phyloP scores from a whole-genome alignment of 2,797 vertebrate genomes.

The Benthosema pterotum region DNA sequence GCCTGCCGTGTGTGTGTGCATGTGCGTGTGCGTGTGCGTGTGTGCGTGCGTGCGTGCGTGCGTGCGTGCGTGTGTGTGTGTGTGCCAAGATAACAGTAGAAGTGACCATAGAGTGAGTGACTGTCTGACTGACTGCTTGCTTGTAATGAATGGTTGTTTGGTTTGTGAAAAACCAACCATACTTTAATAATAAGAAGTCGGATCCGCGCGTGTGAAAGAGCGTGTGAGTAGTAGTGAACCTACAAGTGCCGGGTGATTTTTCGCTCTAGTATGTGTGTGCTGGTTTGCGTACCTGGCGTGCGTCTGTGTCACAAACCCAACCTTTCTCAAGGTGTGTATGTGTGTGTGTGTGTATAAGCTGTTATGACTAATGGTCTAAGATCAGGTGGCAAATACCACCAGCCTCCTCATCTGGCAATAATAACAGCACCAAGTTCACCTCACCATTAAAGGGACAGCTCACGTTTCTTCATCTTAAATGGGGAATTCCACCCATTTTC shows the following conservation, averaged over 20 bases:
- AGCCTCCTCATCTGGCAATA: slow-evolving; percentile 21
- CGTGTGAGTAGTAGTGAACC: not conserved
- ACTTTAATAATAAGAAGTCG: too few species aligned
- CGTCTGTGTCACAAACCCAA: slow-evolving; percentile 31
- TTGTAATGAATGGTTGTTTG: too few species aligned
- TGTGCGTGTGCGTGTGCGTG: slow-evolving; percentile 16
- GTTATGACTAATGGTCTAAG: slow-evolving; percentile 40
- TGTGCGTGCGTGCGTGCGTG: slow-evolving; percentile 2
- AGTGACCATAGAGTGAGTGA: too few species aligned
- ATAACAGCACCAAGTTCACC: slow-evolving; percentile 7
- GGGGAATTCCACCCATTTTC: too few species aligned
- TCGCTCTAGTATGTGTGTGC: not conserved
- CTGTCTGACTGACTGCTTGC: too few species aligned
- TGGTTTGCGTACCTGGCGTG: not conserved
- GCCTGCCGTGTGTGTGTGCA: slow-evolving; percentile 15
- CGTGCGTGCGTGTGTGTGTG: not conserved
- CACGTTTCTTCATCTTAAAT: too few species aligned
- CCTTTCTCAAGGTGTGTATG: slow-evolving; percentile 38
- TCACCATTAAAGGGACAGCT: too few species aligned
- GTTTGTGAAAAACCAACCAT: too few species aligned
- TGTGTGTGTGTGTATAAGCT: slow-evolving; percentile 30
- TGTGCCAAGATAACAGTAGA: too few species aligned
- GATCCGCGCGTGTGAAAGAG: not conserved
- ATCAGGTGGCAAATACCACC: slow-evolving; percentile 10
- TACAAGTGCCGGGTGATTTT: not conserved